Percentiles rank a stretch among this genome's conserved stretches.
phyloP scores from a whole-genome alignment of 2,888 invertebrate species.

The Hedychridium roseum region DNA sequence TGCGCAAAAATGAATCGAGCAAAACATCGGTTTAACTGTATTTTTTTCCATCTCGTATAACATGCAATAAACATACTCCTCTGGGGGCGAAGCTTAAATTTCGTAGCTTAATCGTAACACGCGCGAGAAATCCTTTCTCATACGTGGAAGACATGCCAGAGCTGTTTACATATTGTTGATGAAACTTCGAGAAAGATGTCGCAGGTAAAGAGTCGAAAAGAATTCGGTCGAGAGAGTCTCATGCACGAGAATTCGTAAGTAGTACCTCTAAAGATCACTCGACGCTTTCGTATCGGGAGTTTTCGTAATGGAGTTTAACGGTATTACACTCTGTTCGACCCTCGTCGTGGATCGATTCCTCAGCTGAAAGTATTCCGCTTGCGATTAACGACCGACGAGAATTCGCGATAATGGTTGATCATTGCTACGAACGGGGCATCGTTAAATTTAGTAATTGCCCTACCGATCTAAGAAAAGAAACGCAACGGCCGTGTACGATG shows the following conservation, averaged over 20 bases:
- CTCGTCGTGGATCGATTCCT: slow-evolving; percentile 51
- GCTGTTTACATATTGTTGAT: background rate
- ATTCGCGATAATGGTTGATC: slow-evolving; percentile 7
- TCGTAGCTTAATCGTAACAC: background rate
- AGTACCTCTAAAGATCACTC: slow-evolving; percentile 54
- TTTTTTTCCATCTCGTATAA: background rate
- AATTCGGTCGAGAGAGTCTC: slow-evolving; percentile 5
- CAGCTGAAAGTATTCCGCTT: slow-evolving; percentile 32
- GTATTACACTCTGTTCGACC: slow-evolving; percentile 56
- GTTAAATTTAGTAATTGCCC: slow-evolving; percentile 1
- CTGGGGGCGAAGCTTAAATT: background rate
- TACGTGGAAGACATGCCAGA: no score
- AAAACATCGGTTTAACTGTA: background rate
- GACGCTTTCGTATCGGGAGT: slow-evolving; percentile 48
- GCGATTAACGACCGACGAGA: slow-evolving; percentile 14
- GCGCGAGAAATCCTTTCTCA: no score
- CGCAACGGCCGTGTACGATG: background rate
- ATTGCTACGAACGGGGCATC: background rate
- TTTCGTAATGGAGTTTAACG: slow-evolving; percentile 55
- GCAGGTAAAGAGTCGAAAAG: slow-evolving; percentile 5
- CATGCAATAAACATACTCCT: background rate
- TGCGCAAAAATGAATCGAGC: background rate
- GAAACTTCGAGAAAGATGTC: slow-evolving; percentile 7
- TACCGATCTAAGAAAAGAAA: no score
- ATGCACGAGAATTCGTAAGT: slow-evolving; percentile 7